A percentile compares a stretch with the other conserved stretches of the same genome.
Conservation (phyloP, 2,113 vertebrate species). For the Puffinus mauretanicus region DNA sequence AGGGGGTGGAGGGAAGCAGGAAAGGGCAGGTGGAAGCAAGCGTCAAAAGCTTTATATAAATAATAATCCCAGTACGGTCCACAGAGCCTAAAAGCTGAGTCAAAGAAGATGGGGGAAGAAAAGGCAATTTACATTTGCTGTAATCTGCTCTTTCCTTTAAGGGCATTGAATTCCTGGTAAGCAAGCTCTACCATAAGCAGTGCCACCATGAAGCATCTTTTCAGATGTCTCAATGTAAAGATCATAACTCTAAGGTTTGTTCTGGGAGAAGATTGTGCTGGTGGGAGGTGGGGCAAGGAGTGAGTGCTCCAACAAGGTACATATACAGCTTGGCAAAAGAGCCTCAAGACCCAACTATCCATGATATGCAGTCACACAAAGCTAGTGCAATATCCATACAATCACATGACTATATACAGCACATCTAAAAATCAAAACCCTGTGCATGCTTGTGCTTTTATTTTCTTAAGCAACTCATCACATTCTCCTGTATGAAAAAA, state of each 20-base stretch:
- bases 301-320: neutral
- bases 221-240: neutral
- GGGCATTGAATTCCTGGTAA: neutral
- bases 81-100: neutral
- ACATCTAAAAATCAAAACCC: neutral
- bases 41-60: neutral
- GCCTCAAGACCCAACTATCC: neutral
- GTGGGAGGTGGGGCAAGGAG: fast-evolving
- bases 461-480: neutral
- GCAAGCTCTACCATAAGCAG: neutral
- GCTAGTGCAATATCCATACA: neutral
- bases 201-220: neutral
- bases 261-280: neutral
- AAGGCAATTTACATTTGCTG: neutral
- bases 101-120: neutral
- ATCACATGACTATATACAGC: neutral
- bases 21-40: neutral
- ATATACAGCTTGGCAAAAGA: neutral
- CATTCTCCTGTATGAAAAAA: neutral
- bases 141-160: neutral
- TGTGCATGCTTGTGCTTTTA: neutral
- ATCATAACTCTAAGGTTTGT: neutral
- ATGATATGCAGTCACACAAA: neutral
- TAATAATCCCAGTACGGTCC: neutral
- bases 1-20: neutral